These are phyloP conservation scores for Uria aalge DNA, from an alignment of 2,113 vertebrate species.

Conservation along the genomic window DNA sequence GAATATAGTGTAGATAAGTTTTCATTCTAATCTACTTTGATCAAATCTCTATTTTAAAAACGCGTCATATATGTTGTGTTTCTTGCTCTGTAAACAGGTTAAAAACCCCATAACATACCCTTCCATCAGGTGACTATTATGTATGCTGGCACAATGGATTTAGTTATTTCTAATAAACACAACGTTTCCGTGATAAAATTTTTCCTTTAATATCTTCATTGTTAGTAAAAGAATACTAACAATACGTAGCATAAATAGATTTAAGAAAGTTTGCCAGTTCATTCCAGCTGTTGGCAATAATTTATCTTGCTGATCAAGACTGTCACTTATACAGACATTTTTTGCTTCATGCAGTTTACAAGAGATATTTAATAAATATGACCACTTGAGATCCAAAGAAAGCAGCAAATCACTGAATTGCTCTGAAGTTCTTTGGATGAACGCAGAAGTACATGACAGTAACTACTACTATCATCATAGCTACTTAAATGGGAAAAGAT, in stretches of 20 bases:
- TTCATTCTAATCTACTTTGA: background rate
- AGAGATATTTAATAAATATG: background rate
- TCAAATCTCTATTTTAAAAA: background rate
- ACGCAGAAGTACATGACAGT: background rate
- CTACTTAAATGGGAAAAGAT: background rate
- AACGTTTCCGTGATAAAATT: background rate
- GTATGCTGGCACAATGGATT: background rate
- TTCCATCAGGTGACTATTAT: background rate
- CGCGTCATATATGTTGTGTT: rapidly evolving
- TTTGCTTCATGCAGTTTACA: background rate
- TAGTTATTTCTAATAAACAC: background rate
- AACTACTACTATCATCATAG: background rate
- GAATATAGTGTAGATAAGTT: background rate
- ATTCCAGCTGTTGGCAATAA: background rate
- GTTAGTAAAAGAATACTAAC: background rate
- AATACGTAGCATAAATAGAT: background rate
- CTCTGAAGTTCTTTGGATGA: background rate
- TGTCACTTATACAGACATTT: background rate
- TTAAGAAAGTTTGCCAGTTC: background rate
- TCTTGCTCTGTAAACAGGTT: background rate
- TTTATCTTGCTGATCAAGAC: background rate
- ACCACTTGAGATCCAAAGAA: conserved; percentile 1
- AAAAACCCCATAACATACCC: background rate
- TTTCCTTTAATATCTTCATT: background rate
- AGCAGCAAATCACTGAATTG: conserved; percentile 10